These are phyloP conservation scores for Tachysurus fulvidraco DNA, from an alignment of 2,113 vertebrate species.

Conservation along the genomic window DNA sequence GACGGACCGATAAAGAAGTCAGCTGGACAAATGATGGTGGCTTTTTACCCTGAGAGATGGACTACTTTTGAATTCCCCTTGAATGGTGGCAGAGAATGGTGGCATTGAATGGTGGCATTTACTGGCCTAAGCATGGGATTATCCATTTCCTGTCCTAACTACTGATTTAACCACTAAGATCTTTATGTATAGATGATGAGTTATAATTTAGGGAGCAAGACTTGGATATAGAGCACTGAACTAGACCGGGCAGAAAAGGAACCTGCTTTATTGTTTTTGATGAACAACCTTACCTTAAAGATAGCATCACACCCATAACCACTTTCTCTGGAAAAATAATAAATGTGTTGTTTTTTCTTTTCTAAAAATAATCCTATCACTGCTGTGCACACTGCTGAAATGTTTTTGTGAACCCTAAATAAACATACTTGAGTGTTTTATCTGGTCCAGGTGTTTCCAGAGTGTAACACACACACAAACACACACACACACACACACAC, in stretches of 20 bases:
- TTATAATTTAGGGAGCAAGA: neutral
- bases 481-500: neutral
- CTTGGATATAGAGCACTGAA: neutral
- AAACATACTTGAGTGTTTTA: neutral
- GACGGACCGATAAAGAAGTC: neutral
- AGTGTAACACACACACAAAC: neutral
- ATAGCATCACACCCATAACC: conserved; percentile 16
- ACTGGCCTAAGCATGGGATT: conserved; percentile 1
- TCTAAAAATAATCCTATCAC: neutral
- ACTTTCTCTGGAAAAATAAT: neutral
- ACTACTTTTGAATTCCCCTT: conserved; percentile 32
- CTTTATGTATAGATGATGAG: neutral
- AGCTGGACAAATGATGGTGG: neutral
- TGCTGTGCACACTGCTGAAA: neutral
- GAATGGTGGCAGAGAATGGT: conserved; percentile 36
- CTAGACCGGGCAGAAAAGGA: neutral
- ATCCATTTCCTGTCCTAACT: neutral
- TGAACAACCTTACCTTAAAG: conserved; percentile 8
- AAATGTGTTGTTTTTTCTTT: no score
- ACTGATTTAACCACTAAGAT: neutral
- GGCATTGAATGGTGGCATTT: conserved; percentile 45
- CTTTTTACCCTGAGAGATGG: conserved; percentile 16
- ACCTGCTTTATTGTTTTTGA: neutral
- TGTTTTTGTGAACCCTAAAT: neutral
- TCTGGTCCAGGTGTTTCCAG: conserved; percentile 3